Base-by-base conservation (phyloP, 1,140 invertebrate genomes). In the Calosoma granatense region DNA sequence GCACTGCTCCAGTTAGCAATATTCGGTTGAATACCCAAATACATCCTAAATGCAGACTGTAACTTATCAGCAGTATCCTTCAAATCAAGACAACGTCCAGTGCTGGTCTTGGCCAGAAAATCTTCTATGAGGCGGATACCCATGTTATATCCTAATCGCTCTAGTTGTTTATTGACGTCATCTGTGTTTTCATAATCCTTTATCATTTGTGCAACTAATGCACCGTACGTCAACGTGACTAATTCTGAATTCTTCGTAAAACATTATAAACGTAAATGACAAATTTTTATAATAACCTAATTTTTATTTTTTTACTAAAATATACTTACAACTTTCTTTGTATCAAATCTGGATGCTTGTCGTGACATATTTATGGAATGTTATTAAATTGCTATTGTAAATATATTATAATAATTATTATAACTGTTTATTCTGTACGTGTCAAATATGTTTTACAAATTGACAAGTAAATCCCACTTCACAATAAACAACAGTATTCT, bases 121-220 rank as follows among this genome's bases (percentile, higher is more conserved):
- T 99, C 97, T 77, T 99, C 97, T 62, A 99, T 96, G 9, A 99
- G 74, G 36, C 97, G 77, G 51, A 98, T 86, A 22, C 97, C 97
- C 82, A 99, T 99, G 68, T 98, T 99, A 67, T 98, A 99, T 20
- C 95, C 95, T 72, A 96, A 90, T 68, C 91, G 74, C 65, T 96
- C 92, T 26, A 97, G 72, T 67, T 95, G 92, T 69, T 94, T 94
- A 68, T 94, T 95, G 0, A 95, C 91, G 77, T 99, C 96, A 52
- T 98, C 96, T 20, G 92, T 83, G 76, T 95, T 96, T 72, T 99
- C 97, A 68, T 92, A 92, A 76, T 99, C 97, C 74, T 96, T 94
- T 15, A 99, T 73, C 69, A 99, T 84, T 76, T 99, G 96, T 12
- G 93, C 87, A 0, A 99, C 95, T 17, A 99, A 73, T 2, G 97